phyloP scores from a whole-genome alignment of 2,888 invertebrate species.

The Aspidapion aeneum region DNA sequence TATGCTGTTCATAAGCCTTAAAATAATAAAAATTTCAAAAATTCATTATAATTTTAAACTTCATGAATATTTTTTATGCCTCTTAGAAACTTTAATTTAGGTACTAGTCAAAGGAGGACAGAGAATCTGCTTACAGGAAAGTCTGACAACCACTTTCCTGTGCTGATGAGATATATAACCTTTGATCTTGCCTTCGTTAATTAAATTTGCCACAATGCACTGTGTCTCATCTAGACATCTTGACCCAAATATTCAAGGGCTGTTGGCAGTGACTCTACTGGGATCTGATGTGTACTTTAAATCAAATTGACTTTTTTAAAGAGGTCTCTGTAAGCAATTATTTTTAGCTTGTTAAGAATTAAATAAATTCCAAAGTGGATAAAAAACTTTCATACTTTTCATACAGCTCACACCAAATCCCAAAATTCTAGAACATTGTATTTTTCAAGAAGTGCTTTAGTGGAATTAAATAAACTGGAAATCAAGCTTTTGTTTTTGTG shows the following conservation, averaged over 20 bases:
- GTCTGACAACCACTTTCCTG: slow-evolving; percentile 94
- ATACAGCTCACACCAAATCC: slow-evolving; percentile 84
- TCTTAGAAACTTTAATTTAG: too few relatives aligned
- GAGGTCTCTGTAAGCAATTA: slow-evolving; percentile 92
- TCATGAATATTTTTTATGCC: too few relatives aligned
- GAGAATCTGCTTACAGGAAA: slow-evolving; percentile 96
- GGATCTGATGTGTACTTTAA: slow-evolving; percentile 81
- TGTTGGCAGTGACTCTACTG: slow-evolving; percentile 76
- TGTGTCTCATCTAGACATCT: slow-evolving; percentile 92
- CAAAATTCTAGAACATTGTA: slow-evolving; percentile 90
- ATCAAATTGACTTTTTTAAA: slow-evolving; percentile 87
- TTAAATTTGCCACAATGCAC: slow-evolving; percentile 94
- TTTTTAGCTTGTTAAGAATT: slow-evolving; percentile 93
- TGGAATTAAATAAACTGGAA: slow-evolving; percentile 92
- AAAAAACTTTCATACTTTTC: slow-evolving; percentile 89
- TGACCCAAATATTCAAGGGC: slow-evolving; percentile 80
- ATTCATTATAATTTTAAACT: too few relatives aligned
- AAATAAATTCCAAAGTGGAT: slow-evolving; percentile 96
- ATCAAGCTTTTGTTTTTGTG: slow-evolving; percentile 88
- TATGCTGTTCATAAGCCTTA: too few relatives aligned
- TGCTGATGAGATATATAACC: slow-evolving; percentile 98
- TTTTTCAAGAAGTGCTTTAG: slow-evolving; percentile 92
- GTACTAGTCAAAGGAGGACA: slow-evolving; percentile 72
- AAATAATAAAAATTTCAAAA: too few relatives aligned
- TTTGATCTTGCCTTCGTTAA: slow-evolving; percentile 95